Percentiles rank a stretch among this genome's conserved stretches.
phyloP scores from a whole-genome alignment of 2,888 invertebrate species.

The Seladonia tumulorum region DNA sequence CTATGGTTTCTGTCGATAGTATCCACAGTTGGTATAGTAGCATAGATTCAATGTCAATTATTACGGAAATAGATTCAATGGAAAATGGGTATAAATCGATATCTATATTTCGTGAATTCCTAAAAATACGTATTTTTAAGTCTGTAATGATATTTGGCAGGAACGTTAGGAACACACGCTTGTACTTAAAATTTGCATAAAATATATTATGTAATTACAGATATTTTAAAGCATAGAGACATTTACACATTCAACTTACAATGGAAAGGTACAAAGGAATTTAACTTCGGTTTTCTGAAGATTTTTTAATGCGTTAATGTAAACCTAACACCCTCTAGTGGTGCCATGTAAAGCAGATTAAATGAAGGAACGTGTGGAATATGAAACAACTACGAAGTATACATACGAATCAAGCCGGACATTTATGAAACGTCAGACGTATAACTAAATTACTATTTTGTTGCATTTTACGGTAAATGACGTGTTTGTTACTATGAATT shows the following conservation, averaged over 20 bases:
- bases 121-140: constrained; percentile 2
- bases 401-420: constrained; percentile 65
- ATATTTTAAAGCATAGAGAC: background rate
- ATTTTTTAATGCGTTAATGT: constrained; percentile 20
- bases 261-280: background rate
- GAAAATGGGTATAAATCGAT: constrained; percentile 23
- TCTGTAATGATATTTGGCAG: background rate
- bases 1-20: constrained; percentile 51
- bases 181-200: background rate
- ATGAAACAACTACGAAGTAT: constrained; percentile 49
- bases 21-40: constrained; percentile 50
- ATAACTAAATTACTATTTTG: constrained; percentile 56
- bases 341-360: constrained; percentile 31
- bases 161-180: background rate
- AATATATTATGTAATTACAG: background rate
- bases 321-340: constrained; percentile 53
- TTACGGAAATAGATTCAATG: constrained; percentile 28
- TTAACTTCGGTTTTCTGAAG: background rate
- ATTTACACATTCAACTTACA: background rate
- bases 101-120: constrained; percentile 11
- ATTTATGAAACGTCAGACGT: constrained; percentile 69
- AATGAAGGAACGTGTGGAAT: constrained; percentile 64
- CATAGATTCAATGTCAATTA: constrained; percentile 28
- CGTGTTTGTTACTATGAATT: constrained; percentile 2
- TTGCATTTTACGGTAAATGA: constrained; percentile 61